Evolutionary conservation across 2,888 invertebrate genomes (phyloP).

Genomic region (Mythimna lalbum): DNA sequence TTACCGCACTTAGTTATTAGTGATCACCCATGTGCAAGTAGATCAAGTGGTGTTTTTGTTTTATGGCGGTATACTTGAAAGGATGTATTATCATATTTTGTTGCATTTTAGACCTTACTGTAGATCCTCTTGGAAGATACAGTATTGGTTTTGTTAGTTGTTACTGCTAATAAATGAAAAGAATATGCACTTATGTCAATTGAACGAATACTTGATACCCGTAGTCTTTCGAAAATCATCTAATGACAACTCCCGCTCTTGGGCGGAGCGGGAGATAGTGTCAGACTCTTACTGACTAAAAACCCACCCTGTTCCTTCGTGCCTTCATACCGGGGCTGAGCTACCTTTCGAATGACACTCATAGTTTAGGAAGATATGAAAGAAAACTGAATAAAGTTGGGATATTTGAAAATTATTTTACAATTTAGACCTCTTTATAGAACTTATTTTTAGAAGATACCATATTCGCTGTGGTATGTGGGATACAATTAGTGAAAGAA

Average conservation of each 20-base stretch:
- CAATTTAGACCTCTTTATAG: not conserved
- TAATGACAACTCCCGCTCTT: no score
- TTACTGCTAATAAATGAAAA: no score
- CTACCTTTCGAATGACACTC: no score
- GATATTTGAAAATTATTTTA: not conserved
- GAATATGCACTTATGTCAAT: not conserved
- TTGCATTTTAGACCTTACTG: no score
- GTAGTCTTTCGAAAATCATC: no score
- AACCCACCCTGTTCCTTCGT: no score
- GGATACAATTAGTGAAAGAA: not conserved
- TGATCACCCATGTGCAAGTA: slow-evolving; percentile 51
- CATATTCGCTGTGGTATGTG: not conserved
- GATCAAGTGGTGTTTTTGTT: slow-evolving; percentile 21
- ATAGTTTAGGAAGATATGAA: not conserved
- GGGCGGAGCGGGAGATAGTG: no score
- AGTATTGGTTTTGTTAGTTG: no score
- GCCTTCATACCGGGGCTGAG: no score
- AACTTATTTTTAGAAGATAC: not conserved
- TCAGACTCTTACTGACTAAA: no score
- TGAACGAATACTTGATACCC: not conserved
- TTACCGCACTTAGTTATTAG: slow-evolving; percentile 56
- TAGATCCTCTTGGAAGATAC: no score
- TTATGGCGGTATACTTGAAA: slow-evolving; percentile 24
- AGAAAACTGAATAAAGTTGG: not conserved
- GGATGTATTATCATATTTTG: not conserved